phyloP scores from a whole-genome alignment of 2,797 vertebrate genomes.

The Typhlichthys eigenmanni region DNA sequence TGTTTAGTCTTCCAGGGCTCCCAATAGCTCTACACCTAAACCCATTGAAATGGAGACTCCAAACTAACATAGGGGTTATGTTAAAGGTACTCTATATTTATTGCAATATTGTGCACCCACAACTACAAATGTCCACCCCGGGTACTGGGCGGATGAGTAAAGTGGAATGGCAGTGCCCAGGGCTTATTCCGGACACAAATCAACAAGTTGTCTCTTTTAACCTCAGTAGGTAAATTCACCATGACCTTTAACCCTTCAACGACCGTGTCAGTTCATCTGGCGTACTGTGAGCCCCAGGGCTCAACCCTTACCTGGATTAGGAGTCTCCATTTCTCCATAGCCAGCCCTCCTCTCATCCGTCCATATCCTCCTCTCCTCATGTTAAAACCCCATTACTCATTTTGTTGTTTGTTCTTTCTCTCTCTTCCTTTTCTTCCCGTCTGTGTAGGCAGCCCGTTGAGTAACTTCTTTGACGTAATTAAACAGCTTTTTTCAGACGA shows the following conservation, averaged over 20 bases:
- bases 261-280: too few relatives aligned
- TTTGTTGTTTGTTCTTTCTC: conserved; percentile 80
- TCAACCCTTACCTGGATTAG: not conserved
- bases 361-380: conserved; percentile 57
- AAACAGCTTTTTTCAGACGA: conserved; percentile 99
- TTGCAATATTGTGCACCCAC: too few relatives aligned
- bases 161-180: too few relatives aligned
- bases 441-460: conserved; percentile 99
- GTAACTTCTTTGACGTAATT: conserved; percentile 99
- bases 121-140: too few relatives aligned
- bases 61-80: conserved; percentile 35
- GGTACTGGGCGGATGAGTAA: too few relatives aligned
- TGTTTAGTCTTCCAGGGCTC: conserved; percentile 35
- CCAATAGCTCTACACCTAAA: conserved; percentile 57
- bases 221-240: too few relatives aligned
- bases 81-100: too few relatives aligned
- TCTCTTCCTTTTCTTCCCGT: conserved; percentile 79
- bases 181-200: too few relatives aligned
- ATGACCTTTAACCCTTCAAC: too few relatives aligned
- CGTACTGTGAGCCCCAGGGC: too few relatives aligned
- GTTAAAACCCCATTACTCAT: conserved; percentile 78
- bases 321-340: conserved; percentile 49
- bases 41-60: conserved; percentile 76
- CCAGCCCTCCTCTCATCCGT: conserved; percentile 53
- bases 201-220: too few relatives aligned